Evolutionary conservation across 2,888 invertebrate species (phyloP), one percentile per base, ranked within the genome.

Genomic region (Drosophila aldrichi): DNA sequence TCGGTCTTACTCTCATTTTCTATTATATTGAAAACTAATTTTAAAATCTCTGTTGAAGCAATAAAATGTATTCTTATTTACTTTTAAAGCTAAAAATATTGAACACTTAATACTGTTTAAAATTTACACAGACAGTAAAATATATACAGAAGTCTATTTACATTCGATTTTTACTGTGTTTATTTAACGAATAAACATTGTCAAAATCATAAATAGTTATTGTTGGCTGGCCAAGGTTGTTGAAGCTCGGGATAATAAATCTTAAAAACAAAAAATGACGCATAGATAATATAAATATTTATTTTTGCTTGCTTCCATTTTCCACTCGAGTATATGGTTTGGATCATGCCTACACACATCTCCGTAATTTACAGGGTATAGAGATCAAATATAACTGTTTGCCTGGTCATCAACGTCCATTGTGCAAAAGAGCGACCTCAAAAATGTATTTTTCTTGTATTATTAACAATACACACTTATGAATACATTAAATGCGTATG

Each of bases 401-500:
- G 56, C 22, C 29, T 54, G 63, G 36, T 44, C 64, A 56, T 48
- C 69, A 62, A n/a, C 34, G 32, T 38, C n/a, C 64, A 84, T 79
- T 83, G 82, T 77, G 82, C 77, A 75, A 83, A 79, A 70, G 52
- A 44, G 25, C 69, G 82, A 82, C 80, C 77, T 79, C 44, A 77
- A 79, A 84, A 69, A 51, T 65, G 56, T 25, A 61, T 66, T 79
- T 75, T 82, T 79, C 73, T 81, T 72, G 77, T 2, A 12, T 87
- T 79, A 74, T 88, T 85, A 75, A 82, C 77, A 61, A 71, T 52
- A 61, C 38, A 40, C 25, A 22, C 20, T 12, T n/a, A 32, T 10
- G 22, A 14, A 44, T 59, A 41, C 48, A 48, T 48, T n/a, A 12
- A 3, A 12, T 41, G 22, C 43, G 10, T 40, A 49, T n/a, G 22